phyloP scores from a whole-genome alignment of 1,140 invertebrate genomes.

The Papilio xuthus region DNA sequence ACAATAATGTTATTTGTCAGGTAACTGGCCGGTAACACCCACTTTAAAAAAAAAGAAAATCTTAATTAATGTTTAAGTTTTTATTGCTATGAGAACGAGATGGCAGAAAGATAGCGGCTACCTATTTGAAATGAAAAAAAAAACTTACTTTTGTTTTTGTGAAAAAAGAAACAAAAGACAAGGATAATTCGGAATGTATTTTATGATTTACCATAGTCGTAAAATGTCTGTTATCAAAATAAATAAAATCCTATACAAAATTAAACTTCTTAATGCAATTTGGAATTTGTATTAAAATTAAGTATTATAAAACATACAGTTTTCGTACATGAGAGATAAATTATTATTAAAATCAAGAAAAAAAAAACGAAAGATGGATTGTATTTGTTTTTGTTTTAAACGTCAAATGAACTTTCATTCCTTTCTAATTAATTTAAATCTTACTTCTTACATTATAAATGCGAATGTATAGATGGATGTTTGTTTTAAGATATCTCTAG shows the following conservation, averaged over 20 bases:
- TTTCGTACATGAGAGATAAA: too few species aligned
- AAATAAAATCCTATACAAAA: too few species aligned
- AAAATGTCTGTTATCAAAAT: not conserved
- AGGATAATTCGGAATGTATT: not conserved
- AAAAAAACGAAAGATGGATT: too few species aligned
- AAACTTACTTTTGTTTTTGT: conserved; percentile 39
- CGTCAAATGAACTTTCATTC: too few species aligned
- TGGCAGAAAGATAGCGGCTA: conserved; percentile 41
- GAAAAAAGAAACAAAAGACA: not conserved
- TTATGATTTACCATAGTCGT: not conserved
- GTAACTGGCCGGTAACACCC: conserved; percentile 57
- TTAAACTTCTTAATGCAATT: too few species aligned
- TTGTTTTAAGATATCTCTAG: too few species aligned
- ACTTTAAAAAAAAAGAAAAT: conserved; percentile 54
- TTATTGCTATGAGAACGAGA: conserved; percentile 46
- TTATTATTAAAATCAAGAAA: too few species aligned
- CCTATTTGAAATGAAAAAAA: conserved; percentile 38
- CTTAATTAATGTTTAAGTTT: conserved; percentile 54
- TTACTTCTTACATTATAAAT: too few species aligned
- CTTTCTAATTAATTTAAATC: too few species aligned
- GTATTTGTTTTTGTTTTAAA: too few species aligned
- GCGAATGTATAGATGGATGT: too few species aligned
- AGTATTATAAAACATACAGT: too few species aligned
- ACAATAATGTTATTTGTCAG: conserved; percentile 69
- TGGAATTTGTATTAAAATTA: not conserved